Evolutionary conservation across 1,140 invertebrate genomes (phyloP).

Genomic region (Epicauta chinensis): DNA sequence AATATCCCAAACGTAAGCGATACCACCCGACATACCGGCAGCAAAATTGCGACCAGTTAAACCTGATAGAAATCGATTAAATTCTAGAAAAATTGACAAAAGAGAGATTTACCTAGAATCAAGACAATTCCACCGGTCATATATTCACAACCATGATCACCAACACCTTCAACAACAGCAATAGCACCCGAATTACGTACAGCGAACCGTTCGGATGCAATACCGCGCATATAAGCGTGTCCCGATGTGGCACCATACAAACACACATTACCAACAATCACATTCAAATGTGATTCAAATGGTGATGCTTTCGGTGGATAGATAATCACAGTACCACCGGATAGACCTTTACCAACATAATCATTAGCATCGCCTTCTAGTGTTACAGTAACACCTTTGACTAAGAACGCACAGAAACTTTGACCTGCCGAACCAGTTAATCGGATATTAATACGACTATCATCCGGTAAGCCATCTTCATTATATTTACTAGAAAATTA

Average conservation of each 20-base stretch:
- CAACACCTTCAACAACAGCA: slow-evolving; percentile 89
- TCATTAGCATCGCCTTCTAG: slow-evolving; percentile 98
- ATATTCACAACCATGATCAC: slow-evolving; percentile 99
- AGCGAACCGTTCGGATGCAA: slow-evolving; percentile 96
- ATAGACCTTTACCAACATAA: slow-evolving; percentile 93
- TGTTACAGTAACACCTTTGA: slow-evolving; percentile 81
- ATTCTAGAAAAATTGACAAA: background rate
- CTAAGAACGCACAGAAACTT: slow-evolving; percentile 97
- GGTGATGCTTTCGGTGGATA: slow-evolving; percentile 82
- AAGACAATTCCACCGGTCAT: slow-evolving; percentile 95
- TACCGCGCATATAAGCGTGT: slow-evolving; percentile 91
- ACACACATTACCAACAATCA: slow-evolving; percentile 97
- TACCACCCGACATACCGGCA: slow-evolving; percentile 73
- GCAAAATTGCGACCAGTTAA: slow-evolving; percentile 92
- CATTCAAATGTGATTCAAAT: slow-evolving; percentile 86
- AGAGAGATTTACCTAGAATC: slow-evolving; percentile 79
- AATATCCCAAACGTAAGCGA: slow-evolving; percentile 92
- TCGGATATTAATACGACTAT: slow-evolving; percentile 76
- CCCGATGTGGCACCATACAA: slow-evolving; percentile 96
- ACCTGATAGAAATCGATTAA: slow-evolving; percentile 51
- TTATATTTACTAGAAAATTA: slow-evolving; percentile 68
- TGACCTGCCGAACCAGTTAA: slow-evolving; percentile 95
- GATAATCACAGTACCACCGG: slow-evolving; percentile 92
- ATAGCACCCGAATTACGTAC: slow-evolving; percentile 94
- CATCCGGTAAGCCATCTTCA: slow-evolving; percentile 79